A percentile compares a stretch with the other conserved stretches of the same genome.
phyloP scores from a whole-genome alignment of 2,113 vertebrate species.

The Gambusia affinis region DNA sequence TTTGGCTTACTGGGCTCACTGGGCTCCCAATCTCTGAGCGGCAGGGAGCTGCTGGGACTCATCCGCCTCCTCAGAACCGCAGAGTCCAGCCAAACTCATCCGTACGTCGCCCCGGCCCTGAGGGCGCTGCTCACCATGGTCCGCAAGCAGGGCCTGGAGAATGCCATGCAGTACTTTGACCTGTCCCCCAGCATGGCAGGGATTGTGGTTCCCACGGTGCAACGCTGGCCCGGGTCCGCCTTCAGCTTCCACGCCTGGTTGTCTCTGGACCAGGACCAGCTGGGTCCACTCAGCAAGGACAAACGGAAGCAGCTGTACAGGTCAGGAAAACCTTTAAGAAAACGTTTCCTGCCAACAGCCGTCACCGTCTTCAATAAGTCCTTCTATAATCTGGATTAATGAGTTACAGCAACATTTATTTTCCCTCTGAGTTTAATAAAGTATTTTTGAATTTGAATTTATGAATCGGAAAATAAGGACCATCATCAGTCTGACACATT shows the following conservation, averaged over 20 bases:
- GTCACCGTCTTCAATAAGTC: too few relatives aligned
- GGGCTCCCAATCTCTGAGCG: conserved; percentile 91
- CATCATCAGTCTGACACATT: not conserved
- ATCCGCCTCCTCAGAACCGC: conserved; percentile 86
- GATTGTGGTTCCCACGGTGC: conserved; percentile 89
- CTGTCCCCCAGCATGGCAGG: conserved; percentile 93
- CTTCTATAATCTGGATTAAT: too few relatives aligned
- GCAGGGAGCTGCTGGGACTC: conserved; percentile 86
- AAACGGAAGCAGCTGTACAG: conserved; percentile 98
- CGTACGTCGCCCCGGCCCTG: conserved; percentile 85
- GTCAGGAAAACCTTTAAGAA: conserved; percentile 68
- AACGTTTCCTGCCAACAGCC: not conserved
- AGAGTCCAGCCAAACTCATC: conserved; percentile 80
- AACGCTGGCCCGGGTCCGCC: conserved; percentile 91
- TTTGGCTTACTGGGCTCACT: conserved; percentile 89
- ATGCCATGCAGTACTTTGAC: conserved; percentile 95
- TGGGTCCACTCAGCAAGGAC: conserved; percentile 82
- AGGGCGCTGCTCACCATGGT: conserved; percentile 90
- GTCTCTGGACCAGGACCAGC: conserved; percentile 92
- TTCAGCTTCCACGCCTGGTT: conserved; percentile 96
- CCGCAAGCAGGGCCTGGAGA: conserved; percentile 90
- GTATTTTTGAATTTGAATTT: too few relatives aligned
- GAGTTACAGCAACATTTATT: too few relatives aligned
- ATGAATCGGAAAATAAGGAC: too few relatives aligned
- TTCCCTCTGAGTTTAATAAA: too few relatives aligned